These are phyloP conservation scores for Cheilinus undulatus DNA, from an alignment of 2,113 vertebrate species.

Conservation along the genomic window DNA sequence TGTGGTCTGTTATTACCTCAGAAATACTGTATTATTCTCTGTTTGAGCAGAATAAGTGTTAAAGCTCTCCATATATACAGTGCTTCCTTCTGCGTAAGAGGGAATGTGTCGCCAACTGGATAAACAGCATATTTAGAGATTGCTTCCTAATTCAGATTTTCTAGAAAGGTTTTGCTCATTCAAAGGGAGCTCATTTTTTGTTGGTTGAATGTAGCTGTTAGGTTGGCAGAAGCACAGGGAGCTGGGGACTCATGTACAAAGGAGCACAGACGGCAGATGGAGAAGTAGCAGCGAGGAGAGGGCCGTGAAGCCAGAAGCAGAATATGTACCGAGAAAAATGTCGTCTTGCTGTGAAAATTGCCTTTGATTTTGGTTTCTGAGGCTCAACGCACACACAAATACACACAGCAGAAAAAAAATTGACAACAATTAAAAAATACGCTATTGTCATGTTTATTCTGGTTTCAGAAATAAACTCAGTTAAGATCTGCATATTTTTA, in stretches of 20 bases:
- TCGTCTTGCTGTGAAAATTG: conserved; percentile 23
- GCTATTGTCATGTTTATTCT: conserved; percentile 6
- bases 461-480: not conserved
- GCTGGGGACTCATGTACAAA: conserved; percentile 40
- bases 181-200: conserved; percentile 25
- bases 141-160: conserved; percentile 20
- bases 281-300: conserved; percentile 42
- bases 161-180: conserved; percentile 3
- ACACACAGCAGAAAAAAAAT: not conserved
- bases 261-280: conserved; percentile 43
- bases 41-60: conserved; percentile 14
- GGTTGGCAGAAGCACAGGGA: conserved; percentile 44
- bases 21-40: conserved; percentile 27
- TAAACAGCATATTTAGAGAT: conserved; percentile 36
- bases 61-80: conserved; percentile 4
- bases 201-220: conserved; percentile 27
- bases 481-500: not conserved
- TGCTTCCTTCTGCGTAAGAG: conserved; percentile 8
- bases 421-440: not conserved
- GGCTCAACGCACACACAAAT: not conserved
- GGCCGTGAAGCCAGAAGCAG: conserved; percentile 34
- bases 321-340: conserved; percentile 34
- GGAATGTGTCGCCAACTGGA: conserved; percentile 5
- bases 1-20: conserved; percentile 36
- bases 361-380: conserved; percentile 42